A percentile compares a stretch with the other conserved stretches of the same genome.
These are phyloP conservation scores for Montipora cactus DNA, from an alignment of 64 coral and sea anemone species.

Conservation along the genomic window DNA sequence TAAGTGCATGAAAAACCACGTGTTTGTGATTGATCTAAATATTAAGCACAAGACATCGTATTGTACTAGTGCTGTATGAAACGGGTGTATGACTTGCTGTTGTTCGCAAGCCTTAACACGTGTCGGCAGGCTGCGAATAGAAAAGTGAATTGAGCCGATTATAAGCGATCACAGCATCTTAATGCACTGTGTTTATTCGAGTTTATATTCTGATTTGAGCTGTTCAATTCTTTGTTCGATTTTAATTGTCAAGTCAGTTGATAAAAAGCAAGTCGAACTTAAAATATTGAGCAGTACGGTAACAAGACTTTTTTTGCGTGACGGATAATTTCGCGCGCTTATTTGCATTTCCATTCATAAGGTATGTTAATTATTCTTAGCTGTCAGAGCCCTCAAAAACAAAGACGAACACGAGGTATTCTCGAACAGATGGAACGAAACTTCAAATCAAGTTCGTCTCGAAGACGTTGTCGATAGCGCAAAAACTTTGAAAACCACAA, in stretches of 20 bases:
- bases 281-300: neutral
- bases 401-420: conserved; percentile 37
- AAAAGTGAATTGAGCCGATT: neutral
- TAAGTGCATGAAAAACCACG: conserved; percentile 14
- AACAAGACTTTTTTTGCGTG: neutral
- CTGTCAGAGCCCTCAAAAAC: conserved; percentile 44
- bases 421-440: conserved; percentile 35
- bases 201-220: neutral
- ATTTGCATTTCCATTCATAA: conserved; percentile 53
- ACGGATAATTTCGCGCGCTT: conserved; percentile 47
- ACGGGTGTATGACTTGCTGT: no score
- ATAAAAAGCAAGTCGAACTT: neutral
- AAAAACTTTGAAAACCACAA: neutral
- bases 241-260: neutral
- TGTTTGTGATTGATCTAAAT: neutral
- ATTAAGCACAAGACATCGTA: conserved; percentile 18
- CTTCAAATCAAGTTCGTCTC: neutral
- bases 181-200: neutral
- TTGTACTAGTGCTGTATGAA: conserved; percentile 10
- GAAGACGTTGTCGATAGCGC: neutral
- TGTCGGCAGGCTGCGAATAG: neutral
- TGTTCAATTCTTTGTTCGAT: neutral
- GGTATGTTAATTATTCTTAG: conserved; percentile 33
- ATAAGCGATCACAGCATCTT: neutral
- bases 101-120: neutral